Percentiles rank a stretch among this genome's conserved stretches.
These are phyloP conservation scores for Paedocypris micromegethes DNA, from an alignment of 2,797 vertebrate genomes.

Conservation along the genomic window DNA sequence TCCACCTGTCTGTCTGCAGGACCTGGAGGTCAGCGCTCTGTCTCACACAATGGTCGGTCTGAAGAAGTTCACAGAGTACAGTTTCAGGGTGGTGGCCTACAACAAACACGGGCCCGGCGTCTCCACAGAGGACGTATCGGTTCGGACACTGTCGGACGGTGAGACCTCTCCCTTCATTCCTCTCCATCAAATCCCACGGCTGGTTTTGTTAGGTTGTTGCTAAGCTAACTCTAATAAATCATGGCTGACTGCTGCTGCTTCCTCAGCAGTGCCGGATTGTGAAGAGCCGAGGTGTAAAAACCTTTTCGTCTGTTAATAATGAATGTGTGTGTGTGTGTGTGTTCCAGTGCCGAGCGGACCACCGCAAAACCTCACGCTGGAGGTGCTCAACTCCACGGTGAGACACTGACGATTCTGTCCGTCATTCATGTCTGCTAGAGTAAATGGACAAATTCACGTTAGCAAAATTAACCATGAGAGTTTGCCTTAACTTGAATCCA, in stretches of 20 bases:
- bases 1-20: slow-evolving; percentile 60
- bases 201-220: background rate
- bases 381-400: slow-evolving; percentile 97
- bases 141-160: slow-evolving; percentile 90
- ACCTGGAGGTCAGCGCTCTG: slow-evolving; percentile 76
- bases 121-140: slow-evolving; percentile 83
- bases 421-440: too few relatives aligned
- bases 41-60: slow-evolving; percentile 81
- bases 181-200: background rate
- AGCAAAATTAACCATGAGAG: too few relatives aligned
- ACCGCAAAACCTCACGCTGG: slow-evolving; percentile 90
- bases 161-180: slow-evolving; percentile 39
- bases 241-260: too few relatives aligned
- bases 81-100: slow-evolving; percentile 90
- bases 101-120: slow-evolving; percentile 94
- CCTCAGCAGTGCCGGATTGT: too few relatives aligned
- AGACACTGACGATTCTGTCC: too few relatives aligned
- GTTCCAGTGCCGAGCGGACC: slow-evolving; percentile 87
- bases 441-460: too few relatives aligned
- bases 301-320: background rate
- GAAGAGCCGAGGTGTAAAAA: too few relatives aligned
- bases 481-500: too few relatives aligned
- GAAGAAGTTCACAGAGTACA: slow-evolving; percentile 92
- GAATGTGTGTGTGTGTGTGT: slow-evolving; percentile 6
- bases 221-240: too few relatives aligned